These are phyloP conservation scores for Drosophila koepferae DNA, from an alignment of 2,888 invertebrate species.

Conservation along the genomic window DNA sequence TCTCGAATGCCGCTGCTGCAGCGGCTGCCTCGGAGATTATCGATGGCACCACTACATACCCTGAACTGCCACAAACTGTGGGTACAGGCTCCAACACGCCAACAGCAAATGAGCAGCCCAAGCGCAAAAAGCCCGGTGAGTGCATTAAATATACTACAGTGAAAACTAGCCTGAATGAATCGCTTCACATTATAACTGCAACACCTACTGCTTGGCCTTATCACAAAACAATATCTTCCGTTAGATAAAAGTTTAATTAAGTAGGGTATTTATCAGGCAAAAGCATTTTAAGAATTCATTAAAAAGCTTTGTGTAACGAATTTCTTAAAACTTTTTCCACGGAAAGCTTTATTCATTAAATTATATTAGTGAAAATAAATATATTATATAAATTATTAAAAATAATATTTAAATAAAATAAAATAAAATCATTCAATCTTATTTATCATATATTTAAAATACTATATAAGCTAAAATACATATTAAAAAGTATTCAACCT, in stretches of 20 bases:
- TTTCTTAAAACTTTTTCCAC: neutral
- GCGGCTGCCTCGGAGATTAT: slow-evolving; percentile 78
- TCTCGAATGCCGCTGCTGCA: slow-evolving; percentile 79
- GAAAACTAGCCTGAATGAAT: neutral
- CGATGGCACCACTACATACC: slow-evolving; percentile 73
- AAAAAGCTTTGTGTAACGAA: no score
- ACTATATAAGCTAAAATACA: no score
- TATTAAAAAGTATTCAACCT: neutral
- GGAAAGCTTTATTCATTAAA: neutral
- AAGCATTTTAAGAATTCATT: neutral
- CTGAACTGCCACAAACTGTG: slow-evolving; percentile 44
- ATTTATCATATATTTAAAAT: neutral
- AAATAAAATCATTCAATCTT: neutral
- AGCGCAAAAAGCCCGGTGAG: slow-evolving; percentile 81
- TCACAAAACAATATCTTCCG: neutral
- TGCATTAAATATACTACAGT: slow-evolving; percentile 9
- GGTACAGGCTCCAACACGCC: slow-evolving; percentile 4
- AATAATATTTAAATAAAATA: neutral
- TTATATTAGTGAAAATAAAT: no score
- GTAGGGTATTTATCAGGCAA: neutral
- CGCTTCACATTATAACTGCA: neutral
- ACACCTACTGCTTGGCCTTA: neutral
- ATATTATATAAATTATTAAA: neutral
- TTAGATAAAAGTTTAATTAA: neutral
- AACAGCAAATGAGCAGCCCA: slow-evolving; percentile 43